A percentile compares a stretch with the other conserved stretches of the same genome.
Conservation (phyloP, 2,888 invertebrate genomes). For the Fabriciana adippe region DNA sequence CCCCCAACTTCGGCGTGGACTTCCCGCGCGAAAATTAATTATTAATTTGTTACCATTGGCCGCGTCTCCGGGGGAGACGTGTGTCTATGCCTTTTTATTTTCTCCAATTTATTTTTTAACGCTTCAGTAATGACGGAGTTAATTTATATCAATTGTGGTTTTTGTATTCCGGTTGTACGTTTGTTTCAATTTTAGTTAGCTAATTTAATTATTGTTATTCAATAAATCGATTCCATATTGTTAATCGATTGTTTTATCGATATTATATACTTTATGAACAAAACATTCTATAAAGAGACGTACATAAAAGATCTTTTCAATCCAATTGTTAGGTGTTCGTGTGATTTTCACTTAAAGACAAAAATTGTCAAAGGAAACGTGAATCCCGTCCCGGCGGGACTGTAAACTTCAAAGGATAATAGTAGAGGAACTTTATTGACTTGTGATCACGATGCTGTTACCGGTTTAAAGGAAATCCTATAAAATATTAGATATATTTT, state of each 20-base stretch:
- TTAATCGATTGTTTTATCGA: too few relatives aligned
- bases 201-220: too few relatives aligned
- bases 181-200: neutral
- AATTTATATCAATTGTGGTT: constrained; percentile 63
- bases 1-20: constrained; percentile 59
- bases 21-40: constrained; percentile 74
- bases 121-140: constrained; percentile 63
- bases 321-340: constrained; percentile 4
- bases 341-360: constrained; percentile 26
- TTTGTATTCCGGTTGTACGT: neutral
- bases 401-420: constrained; percentile 67
- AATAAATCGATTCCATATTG: too few relatives aligned
- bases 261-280: too few relatives aligned
- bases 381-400: constrained; percentile 52
- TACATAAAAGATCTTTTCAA: constrained; percentile 9
- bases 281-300: too few relatives aligned
- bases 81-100: constrained; percentile 60
- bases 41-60: constrained; percentile 77
- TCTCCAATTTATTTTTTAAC: constrained; percentile 48
- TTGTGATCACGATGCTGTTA: constrained; percentile 46
- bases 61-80: constrained; percentile 48
- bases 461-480: constrained; percentile 35
- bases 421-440: constrained; percentile 63
- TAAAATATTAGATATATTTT: constrained; percentile 6
- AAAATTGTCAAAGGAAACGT: constrained; percentile 25